phyloP scores from a whole-genome alignment of 2,888 invertebrate species.

The Phengaris arion region DNA sequence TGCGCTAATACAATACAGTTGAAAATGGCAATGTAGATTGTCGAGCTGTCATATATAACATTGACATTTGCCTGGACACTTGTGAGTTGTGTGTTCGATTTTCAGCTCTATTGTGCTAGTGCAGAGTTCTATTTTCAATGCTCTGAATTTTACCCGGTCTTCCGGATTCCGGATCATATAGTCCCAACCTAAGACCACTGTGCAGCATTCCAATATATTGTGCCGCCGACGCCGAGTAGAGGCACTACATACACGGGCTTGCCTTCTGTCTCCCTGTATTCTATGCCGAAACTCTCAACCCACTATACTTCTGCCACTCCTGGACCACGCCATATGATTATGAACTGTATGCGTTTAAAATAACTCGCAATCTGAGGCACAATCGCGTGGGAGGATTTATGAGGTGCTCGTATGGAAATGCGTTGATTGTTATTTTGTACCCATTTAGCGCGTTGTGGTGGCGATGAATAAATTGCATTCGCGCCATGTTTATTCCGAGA shows the following conservation, averaged over 20 bases:
- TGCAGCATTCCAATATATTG: no score
- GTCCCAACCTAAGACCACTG: no score
- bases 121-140: no score
- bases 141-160: no score
- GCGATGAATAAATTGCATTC: conserved; percentile 29
- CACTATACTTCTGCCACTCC: conserved; percentile 51
- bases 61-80: no score
- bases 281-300: conserved; percentile 43
- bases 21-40: no score
- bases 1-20: no score
- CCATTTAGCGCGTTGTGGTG: conserved; percentile 27
- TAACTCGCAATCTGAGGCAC: conserved; percentile 49
- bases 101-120: no score
- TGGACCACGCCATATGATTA: conserved; percentile 54
- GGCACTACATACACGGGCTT: neutral
- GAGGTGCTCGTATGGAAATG: conserved; percentile 64
- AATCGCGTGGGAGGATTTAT: conserved; percentile 49
- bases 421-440: conserved; percentile 33
- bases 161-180: no score
- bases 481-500: conserved; percentile 14
- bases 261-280: neutral
- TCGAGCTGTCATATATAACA: no score
- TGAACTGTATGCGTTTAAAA: conserved; percentile 54
- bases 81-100: no score
- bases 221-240: no score